phyloP scores from a whole-genome alignment of 2,113 vertebrate genomes.

The Hemibagrus wyckioides region DNA sequence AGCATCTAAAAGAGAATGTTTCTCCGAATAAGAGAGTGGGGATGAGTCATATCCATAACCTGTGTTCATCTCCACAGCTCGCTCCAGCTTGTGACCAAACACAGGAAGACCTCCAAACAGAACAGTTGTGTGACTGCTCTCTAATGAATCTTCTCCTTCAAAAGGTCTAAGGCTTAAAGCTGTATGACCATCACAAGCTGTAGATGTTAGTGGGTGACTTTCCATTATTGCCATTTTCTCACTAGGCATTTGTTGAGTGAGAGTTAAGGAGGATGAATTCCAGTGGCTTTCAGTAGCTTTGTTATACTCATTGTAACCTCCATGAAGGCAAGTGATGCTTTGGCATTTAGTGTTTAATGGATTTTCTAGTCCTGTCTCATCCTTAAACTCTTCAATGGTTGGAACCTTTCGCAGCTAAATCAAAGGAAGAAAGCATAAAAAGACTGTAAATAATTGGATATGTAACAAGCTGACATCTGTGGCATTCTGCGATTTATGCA shows the following conservation, averaged over 20 bases:
- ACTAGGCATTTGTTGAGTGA: slow-evolving; percentile 8
- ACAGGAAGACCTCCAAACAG: slow-evolving; percentile 34
- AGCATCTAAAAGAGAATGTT: slow-evolving; percentile 28
- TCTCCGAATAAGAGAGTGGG: neutral
- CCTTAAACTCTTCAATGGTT: slow-evolving; percentile 66
- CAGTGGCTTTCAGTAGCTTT: slow-evolving; percentile 9
- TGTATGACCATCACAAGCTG: slow-evolving; percentile 50
- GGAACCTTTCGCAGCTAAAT: slow-evolving; percentile 65
- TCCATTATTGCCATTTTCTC: slow-evolving; percentile 4
- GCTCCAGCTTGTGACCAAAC: neutral
- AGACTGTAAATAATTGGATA: neutral
- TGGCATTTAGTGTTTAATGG: slow-evolving; percentile 23
- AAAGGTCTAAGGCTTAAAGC: slow-evolving; percentile 42
- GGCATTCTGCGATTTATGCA: neutral
- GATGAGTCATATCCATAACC: neutral
- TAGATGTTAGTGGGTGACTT: slow-evolving; percentile 55
- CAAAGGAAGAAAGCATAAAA: neutral
- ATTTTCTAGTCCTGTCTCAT: slow-evolving; percentile 43
- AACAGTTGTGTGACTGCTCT: slow-evolving; percentile 29
- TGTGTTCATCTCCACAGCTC: neutral
- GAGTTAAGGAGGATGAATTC: slow-evolving; percentile 18
- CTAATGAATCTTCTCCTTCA: slow-evolving; percentile 15
- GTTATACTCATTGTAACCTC: neutral
- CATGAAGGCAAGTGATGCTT: neutral
- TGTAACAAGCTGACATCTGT: neutral